Conservation (phyloP, 2,888 invertebrate genomes). For the Adela reaumurella region DNA sequence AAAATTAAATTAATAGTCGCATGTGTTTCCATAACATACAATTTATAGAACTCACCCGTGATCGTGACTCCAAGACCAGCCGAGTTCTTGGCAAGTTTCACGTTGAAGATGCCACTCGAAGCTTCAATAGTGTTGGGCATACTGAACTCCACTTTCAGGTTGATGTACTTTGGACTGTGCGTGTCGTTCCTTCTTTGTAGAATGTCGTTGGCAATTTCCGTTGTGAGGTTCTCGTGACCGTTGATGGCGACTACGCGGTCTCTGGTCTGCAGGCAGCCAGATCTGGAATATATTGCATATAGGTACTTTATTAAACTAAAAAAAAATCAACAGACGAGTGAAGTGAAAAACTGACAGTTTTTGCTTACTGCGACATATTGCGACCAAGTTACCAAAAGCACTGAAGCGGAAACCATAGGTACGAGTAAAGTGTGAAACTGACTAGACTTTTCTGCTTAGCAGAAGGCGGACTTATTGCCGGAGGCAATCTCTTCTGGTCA, state of each 20-base stretch:
- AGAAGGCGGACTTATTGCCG: too few relatives aligned
- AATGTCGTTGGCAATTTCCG: constrained; percentile 59
- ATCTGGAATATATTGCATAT: too few relatives aligned
- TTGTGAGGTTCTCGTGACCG: constrained; percentile 65
- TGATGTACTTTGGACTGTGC: constrained; percentile 62
- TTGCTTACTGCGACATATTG: too few relatives aligned
- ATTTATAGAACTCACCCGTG: constrained; percentile 60
- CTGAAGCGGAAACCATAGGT: too few relatives aligned
- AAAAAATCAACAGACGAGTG: constrained; percentile 3
- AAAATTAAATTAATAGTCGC: too few relatives aligned
- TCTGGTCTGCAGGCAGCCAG: constrained; percentile 72
- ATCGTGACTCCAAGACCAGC: constrained; percentile 88
- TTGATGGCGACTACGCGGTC: constrained; percentile 85
- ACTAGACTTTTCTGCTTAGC: too few relatives aligned
- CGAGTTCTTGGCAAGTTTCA: constrained; percentile 77
- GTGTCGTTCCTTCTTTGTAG: constrained; percentile 56
- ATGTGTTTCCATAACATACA: too few relatives aligned
- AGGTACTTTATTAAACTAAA: constrained; percentile 10
- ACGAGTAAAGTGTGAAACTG: too few relatives aligned
- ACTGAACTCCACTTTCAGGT: constrained; percentile 82
- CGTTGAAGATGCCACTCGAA: constrained; percentile 85
- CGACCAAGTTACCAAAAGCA: too few relatives aligned
- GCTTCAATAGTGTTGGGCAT: constrained; percentile 90
- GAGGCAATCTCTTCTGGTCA: too few relatives aligned
- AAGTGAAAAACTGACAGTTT: too few relatives aligned